Evolutionary conservation across 2,888 invertebrate genomes (phyloP), one percentile per base, ranked within the genome.

Genomic region (Pheosia tremula): DNA sequence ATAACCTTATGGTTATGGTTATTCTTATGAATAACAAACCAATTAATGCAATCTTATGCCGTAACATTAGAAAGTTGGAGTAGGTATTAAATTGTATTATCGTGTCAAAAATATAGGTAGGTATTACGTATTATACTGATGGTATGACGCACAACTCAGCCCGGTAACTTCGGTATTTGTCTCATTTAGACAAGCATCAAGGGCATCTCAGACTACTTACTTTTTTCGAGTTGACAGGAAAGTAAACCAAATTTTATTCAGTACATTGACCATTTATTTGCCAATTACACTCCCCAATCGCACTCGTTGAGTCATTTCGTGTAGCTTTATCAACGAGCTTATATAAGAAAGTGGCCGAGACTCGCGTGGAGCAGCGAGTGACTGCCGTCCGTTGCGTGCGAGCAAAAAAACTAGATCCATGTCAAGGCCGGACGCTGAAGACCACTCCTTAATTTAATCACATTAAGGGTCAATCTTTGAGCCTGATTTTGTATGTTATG

Each of bases 371-470:
- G 50, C 50, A 13, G 41, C 13, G 45, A n/a, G 53, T 10, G 53
- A 11, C 45, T 71, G 69, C 65, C 8, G 69, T 65, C 63, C 8
- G 71, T 64, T 64, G 58, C 59, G 53, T 61, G 58, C 57, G 55
- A 55, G 55, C 7, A 0, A 13, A 71, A 67, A 69, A 77, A 74
- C 65, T 67, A 58, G 72, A 78, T 67, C 75, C 66, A 67, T 76
- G 80, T 80, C 79, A 80, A 9, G 80, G 80, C 43, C 70, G 68
- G 61, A 63, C 75, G 65, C 74, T 77, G 74, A 62, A 65, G 68
- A 47, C 47, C 10, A 57, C 13, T 67, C 41, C 56, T 62, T 56
- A 61, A n/a, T 47, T n/a, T 47, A 47, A 60, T 65, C 11, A 39
- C 38, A 11, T 53, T 36, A 47, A 47, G 53, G 56, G 36, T 10